Percentiles rank a stretch among this genome's conserved stretches.
These are phyloP conservation scores for Phrynosoma blainvillii DNA, from an alignment of 2,113 vertebrate genomes.

Conservation along the genomic window DNA sequence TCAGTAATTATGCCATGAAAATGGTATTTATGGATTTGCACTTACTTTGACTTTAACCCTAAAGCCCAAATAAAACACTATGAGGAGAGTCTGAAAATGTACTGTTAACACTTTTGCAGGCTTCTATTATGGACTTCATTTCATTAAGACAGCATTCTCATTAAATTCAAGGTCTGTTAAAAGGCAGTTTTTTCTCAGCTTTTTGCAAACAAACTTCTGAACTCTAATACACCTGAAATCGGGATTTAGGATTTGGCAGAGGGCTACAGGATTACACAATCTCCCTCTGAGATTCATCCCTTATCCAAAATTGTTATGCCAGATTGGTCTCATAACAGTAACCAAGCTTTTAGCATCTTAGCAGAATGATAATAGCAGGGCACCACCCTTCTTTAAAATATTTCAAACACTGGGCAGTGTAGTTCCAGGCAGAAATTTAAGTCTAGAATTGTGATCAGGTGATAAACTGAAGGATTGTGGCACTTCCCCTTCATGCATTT, in stretches of 20 bases:
- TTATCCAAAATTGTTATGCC: background rate
- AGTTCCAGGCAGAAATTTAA: background rate
- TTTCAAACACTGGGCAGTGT: background rate
- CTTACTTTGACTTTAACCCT: conserved; percentile 66
- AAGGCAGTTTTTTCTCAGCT: conserved; percentile 48
- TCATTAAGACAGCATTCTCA: conserved; percentile 69
- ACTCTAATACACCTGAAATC: background rate
- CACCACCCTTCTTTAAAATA: background rate
- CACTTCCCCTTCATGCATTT: background rate
- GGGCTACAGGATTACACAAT: background rate
- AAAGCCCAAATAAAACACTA: conserved; percentile 62
- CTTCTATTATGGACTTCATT: conserved; percentile 54
- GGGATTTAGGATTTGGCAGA: background rate
- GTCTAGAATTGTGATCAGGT: background rate
- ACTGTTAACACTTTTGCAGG: conserved; percentile 56
- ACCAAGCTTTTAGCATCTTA: background rate
- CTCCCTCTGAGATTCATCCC: too few relatives aligned
- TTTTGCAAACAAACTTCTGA: conserved; percentile 52
- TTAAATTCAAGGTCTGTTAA: conserved; percentile 66
- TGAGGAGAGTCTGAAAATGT: conserved; percentile 49
- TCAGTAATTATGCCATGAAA: conserved; percentile 73
- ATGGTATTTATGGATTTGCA: conserved; percentile 64
- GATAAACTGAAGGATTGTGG: background rate
- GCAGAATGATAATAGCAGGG: background rate
- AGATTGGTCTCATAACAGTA: background rate